A percentile compares a stretch with the other conserved stretches of the same genome.
These are phyloP conservation scores for Vollenhovia emeryi DNA, from an alignment of 1,140 invertebrate genomes.

Conservation along the genomic window DNA sequence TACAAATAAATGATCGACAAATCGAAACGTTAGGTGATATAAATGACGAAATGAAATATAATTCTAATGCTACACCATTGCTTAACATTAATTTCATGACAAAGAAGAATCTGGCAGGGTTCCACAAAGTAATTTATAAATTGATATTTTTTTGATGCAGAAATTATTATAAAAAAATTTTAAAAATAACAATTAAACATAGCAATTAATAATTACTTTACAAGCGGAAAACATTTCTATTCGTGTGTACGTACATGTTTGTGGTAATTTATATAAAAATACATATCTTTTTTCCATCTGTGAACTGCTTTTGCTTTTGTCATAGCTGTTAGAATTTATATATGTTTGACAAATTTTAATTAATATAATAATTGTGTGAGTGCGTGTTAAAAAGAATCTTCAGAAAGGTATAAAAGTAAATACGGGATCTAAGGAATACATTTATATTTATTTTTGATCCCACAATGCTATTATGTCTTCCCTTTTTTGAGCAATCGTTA, in stretches of 20 bases:
- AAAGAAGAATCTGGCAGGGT: neutral
- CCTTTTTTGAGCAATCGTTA: neutral
- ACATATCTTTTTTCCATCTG: neutral
- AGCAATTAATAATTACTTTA: neutral
- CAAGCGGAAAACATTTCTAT: neutral
- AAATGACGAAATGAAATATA: neutral
- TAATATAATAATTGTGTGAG: neutral
- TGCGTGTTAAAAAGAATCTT: neutral
- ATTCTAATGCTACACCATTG: neutral
- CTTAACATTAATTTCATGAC: neutral
- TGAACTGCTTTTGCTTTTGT: neutral
- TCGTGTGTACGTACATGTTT: neutral
- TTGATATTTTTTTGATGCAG: slow-evolving; percentile 16
- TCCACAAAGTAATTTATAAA: neutral
- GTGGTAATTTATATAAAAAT: neutral
- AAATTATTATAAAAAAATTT: neutral
- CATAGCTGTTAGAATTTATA: neutral
- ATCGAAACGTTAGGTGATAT: neutral
- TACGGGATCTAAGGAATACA: neutral
- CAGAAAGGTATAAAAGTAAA: neutral
- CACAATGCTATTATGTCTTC: neutral
- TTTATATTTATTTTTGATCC: neutral
- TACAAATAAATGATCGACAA: neutral
- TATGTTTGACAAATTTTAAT: neutral
- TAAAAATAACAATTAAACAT: neutral